Percentiles rank a stretch among this genome's conserved stretches.
phyloP scores from a whole-genome alignment of 1,140 invertebrate species.

The Cydia splendana region DNA sequence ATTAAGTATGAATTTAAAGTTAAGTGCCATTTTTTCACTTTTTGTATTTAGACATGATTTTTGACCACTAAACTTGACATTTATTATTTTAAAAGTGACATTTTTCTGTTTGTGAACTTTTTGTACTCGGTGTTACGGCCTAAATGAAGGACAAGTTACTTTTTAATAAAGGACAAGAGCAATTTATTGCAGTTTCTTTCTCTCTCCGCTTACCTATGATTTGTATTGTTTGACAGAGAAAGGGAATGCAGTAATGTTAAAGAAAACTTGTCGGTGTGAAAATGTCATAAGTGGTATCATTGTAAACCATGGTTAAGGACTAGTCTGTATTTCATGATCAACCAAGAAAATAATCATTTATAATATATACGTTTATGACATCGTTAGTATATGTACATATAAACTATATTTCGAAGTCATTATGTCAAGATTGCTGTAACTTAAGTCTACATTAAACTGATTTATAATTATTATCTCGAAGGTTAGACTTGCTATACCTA shows the following conservation, averaged over 20 bases:
- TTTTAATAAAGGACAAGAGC: too few relatives aligned
- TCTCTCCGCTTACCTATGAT: background rate
- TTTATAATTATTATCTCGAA: background rate
- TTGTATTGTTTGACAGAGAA: background rate
- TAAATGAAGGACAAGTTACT: background rate
- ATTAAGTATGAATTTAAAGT: constrained; percentile 30
- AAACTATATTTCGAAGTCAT: background rate
- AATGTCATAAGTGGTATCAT: background rate
- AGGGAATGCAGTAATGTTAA: background rate
- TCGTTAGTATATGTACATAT: background rate
- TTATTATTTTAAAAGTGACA: background rate
- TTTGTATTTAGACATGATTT: constrained; percentile 25
- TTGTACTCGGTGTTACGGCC: background rate
- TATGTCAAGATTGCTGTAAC: background rate
- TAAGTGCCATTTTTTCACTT: constrained; percentile 34
- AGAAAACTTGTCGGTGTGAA: background rate
- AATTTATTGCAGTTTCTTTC: background rate
- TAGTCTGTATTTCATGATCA: background rate
- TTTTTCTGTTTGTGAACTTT: background rate
- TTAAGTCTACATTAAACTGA: background rate
- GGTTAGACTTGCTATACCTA: background rate
- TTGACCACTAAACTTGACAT: constrained; percentile 3
- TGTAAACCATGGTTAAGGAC: constrained; percentile 2
- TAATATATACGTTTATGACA: too few relatives aligned
- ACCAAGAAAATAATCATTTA: too few relatives aligned